phyloP scores from a whole-genome alignment of 2,888 invertebrate genomes.

The Nyleta sp. region DNA sequence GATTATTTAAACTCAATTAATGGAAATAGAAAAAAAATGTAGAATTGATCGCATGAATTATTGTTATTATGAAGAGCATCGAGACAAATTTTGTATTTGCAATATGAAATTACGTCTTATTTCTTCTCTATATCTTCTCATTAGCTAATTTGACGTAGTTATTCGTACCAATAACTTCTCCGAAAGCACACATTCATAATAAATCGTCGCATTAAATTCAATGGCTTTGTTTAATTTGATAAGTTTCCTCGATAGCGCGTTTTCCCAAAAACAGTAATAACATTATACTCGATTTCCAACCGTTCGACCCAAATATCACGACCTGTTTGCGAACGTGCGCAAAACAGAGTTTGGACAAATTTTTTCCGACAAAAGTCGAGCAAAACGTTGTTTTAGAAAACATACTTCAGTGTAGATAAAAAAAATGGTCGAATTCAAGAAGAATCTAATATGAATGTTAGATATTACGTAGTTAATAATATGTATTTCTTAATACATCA shows the following conservation, averaged over 20 bases:
- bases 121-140: too few relatives aligned
- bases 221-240: conserved; percentile 20
- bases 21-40: too few relatives aligned
- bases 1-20: too few relatives aligned
- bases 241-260: conserved; percentile 20
- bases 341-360: conserved; percentile 13
- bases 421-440: too few relatives aligned
- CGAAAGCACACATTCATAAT: background rate
- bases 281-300: conserved; percentile 20
- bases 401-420: background rate
- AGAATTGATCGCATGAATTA: too few relatives aligned
- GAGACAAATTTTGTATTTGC: too few relatives aligned
- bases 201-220: conserved; percentile 14
- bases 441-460: too few relatives aligned
- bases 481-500: too few relatives aligned
- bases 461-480: too few relatives aligned
- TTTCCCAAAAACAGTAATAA: conserved; percentile 27
- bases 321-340: conserved; percentile 28
- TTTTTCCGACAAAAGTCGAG: conserved; percentile 32
- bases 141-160: background rate
- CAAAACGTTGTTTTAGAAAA: conserved; percentile 6
- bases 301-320: conserved; percentile 30
- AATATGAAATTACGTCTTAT: too few relatives aligned
- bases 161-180: conserved; percentile 1
- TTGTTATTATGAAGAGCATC: too few relatives aligned